Evolutionary conservation across 2,888 invertebrate genomes (phyloP).

Genomic region (Pachliopta kotzebuea): DNA sequence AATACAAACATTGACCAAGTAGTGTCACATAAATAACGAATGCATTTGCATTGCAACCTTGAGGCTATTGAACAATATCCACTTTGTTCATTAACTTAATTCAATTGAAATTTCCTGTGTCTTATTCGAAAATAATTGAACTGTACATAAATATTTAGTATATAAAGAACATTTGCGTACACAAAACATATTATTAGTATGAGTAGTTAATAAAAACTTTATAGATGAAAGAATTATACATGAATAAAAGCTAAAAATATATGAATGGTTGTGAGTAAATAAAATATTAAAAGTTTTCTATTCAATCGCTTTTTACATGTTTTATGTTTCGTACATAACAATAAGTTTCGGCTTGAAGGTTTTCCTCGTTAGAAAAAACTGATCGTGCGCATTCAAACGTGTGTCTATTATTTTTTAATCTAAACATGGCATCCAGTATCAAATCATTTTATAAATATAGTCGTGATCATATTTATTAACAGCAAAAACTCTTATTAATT

Average conservation of each 20-base stretch:
- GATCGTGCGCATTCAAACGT: background rate
- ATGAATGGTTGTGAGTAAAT: too few relatives aligned
- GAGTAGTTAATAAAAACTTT: too few relatives aligned
- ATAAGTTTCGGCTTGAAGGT: background rate
- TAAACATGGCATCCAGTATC: background rate
- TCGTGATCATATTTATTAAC: too few relatives aligned
- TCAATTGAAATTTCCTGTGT: slow-evolving; percentile 19
- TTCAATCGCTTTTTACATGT: too few relatives aligned
- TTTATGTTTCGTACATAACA: background rate
- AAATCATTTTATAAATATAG: too few relatives aligned
- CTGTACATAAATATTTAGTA: background rate
- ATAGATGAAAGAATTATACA: too few relatives aligned
- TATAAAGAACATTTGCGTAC: background rate
- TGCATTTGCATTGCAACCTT: slow-evolving; percentile 14
- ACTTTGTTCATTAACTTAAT: slow-evolving; percentile 21
- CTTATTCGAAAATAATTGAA: slow-evolving; percentile 9
- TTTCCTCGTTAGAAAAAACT: background rate
- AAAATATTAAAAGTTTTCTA: too few relatives aligned
- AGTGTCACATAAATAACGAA: background rate
- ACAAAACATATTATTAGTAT: too few relatives aligned
- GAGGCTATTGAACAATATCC: slow-evolving; percentile 17
- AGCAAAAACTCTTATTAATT: background rate
- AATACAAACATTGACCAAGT: background rate
- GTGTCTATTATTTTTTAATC: background rate
- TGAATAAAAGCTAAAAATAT: too few relatives aligned